Conservation (phyloP, 2,888 invertebrate genomes). For the Nyleta sp. region DNA sequence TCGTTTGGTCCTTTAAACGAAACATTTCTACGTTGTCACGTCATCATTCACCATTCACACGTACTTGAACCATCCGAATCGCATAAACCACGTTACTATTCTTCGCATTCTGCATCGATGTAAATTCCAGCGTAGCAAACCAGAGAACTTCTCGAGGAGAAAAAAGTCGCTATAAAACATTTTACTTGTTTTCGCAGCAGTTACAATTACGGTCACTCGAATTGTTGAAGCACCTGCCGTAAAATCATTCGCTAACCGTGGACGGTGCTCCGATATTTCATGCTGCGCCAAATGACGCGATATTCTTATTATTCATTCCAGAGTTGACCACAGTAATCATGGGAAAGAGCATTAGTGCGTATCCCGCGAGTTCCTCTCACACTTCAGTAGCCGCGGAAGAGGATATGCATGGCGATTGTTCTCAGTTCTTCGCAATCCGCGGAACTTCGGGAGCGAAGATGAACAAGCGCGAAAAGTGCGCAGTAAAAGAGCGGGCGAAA, state of each 20-base stretch:
- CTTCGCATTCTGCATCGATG: too few species aligned
- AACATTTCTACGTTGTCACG: too few species aligned
- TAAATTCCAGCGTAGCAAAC: too few species aligned
- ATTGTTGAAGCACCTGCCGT: conserved; percentile 16
- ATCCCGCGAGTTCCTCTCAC: conserved; percentile 71
- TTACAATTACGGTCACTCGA: conserved; percentile 25
- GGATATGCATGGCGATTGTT: conserved; percentile 51
- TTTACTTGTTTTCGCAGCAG: conserved; percentile 18
- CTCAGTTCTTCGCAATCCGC: conserved; percentile 15
- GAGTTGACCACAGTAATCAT: conserved; percentile 57
- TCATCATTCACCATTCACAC: too few species aligned
- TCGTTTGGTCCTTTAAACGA: not conserved
- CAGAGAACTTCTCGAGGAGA: too few species aligned
- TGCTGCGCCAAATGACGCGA: conserved; percentile 30
- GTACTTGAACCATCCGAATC: too few species aligned
- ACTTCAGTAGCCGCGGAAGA: conserved; percentile 27
- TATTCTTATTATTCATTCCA: conserved; percentile 39
- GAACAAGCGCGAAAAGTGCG: conserved; percentile 39
- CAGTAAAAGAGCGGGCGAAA: conserved; percentile 38
- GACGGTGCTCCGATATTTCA: conserved; percentile 15
- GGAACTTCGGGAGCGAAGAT: conserved; percentile 36
- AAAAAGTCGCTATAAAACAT: too few species aligned
- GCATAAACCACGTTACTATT: too few species aligned
- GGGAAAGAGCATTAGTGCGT: conserved; percentile 76
- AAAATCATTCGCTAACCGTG: conserved; percentile 26